Conservation (phyloP, 2,888 invertebrate species). For the Cantharis flavilabris region DNA sequence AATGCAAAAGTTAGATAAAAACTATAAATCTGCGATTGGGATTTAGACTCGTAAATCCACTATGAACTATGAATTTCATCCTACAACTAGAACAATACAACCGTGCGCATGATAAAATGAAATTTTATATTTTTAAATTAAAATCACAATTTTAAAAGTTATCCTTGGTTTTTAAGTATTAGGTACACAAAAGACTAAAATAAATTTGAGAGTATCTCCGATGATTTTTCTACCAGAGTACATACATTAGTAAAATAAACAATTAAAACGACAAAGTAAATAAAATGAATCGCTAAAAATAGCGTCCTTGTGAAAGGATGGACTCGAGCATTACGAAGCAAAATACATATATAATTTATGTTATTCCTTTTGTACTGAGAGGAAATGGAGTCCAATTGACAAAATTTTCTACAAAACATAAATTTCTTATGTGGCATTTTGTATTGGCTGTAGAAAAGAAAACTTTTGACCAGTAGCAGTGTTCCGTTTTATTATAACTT, state of each 20-base stretch:
- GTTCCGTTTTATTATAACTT: not conserved
- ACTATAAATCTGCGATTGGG: not conserved
- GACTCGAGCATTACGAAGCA: constrained; percentile 7
- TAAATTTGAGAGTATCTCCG: not conserved
- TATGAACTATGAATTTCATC: not conserved
- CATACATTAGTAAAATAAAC: not conserved
- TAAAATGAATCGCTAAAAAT: not conserved
- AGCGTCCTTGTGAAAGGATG: not conserved
- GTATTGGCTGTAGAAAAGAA: not conserved
- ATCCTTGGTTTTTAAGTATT: not conserved
- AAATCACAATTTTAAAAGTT: not conserved
- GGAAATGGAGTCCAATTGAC: not conserved
- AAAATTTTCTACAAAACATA: not conserved
- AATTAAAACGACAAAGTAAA: not conserved
- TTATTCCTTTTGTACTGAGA: not conserved
- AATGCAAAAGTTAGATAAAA: not conserved
- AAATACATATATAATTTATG: not conserved
- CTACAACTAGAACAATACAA: not conserved
- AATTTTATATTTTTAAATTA: not conserved
- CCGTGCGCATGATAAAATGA: not conserved
- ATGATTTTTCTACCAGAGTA: not conserved
- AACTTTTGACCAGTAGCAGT: too few species aligned
- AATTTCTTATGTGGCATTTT: not conserved
- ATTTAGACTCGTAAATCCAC: not conserved
- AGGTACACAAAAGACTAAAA: not conserved